Conservation (phyloP, 2,888 invertebrate genomes). For the Lapara coniferarum region DNA sequence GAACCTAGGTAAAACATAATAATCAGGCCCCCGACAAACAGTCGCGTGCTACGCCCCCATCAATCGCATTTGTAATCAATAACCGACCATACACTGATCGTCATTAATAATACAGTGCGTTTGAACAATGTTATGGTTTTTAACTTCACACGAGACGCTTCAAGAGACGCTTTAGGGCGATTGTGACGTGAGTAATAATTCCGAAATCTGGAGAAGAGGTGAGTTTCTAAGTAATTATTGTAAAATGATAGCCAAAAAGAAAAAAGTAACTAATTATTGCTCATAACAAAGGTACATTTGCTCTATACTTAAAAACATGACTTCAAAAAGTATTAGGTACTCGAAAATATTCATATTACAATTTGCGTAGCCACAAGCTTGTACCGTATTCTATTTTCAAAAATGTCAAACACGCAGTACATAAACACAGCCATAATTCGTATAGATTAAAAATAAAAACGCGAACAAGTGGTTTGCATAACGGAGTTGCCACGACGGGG, state of each 20-base stretch:
- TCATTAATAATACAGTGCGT: conserved; percentile 21
- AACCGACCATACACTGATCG: conserved; percentile 26
- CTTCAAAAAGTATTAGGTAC: too few species aligned
- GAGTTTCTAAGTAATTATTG: too few species aligned
- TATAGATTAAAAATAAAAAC: conserved; percentile 14
- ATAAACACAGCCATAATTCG: background rate
- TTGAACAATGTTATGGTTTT: conserved; percentile 16
- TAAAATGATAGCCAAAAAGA: too few species aligned
- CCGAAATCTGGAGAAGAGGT: background rate
- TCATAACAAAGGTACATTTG: too few species aligned
- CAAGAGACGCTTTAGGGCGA: background rate
- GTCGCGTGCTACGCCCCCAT: conserved; percentile 23
- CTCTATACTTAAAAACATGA: too few species aligned
- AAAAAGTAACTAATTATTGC: too few species aligned
- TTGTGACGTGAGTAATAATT: background rate
- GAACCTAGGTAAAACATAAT: background rate
- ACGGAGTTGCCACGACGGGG: conserved; percentile 60
- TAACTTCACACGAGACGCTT: background rate
- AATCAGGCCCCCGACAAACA: background rate
- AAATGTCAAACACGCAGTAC: background rate
- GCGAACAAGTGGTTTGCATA: conserved; percentile 15
- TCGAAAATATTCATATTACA: too few species aligned
- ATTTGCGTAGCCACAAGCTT: too few species aligned
- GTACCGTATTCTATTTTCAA: background rate
- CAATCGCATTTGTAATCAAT: conserved; percentile 26